Conservation (phyloP, 2,797 vertebrate species). For the Dallia pectoralis region DNA sequence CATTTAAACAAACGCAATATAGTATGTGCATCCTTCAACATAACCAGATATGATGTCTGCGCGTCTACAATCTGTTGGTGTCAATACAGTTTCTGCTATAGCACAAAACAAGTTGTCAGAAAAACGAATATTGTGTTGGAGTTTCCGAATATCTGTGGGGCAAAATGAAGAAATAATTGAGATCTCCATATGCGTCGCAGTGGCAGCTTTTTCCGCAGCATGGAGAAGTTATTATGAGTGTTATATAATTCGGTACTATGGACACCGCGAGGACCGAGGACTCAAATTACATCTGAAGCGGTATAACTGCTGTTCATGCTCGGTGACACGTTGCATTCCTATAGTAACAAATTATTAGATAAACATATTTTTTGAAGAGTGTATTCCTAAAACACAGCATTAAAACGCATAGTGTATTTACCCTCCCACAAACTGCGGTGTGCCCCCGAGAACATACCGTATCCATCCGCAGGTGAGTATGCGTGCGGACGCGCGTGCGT, state of each 20-base stretch:
- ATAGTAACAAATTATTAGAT: background rate
- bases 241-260: slow-evolving; percentile 30
- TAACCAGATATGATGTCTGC: background rate
- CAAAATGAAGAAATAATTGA: background rate
- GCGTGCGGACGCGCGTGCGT: background rate
- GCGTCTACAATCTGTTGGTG: background rate
- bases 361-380: background rate
- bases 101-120: background rate
- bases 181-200: slow-evolving; percentile 48
- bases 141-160: background rate
- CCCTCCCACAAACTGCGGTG: background rate
- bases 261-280: slow-evolving; percentile 34
- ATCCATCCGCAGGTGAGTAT: background rate
- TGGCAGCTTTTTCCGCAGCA: slow-evolving; percentile 59
- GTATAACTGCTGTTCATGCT: background rate
- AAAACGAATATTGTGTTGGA: background rate
- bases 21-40: slow-evolving; percentile 1
- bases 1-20: background rate
- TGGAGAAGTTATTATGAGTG: slow-evolving; percentile 64
- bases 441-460: background rate
- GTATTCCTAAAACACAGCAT: background rate
- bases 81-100: background rate
- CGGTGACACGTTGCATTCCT: background rate
- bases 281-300: slow-evolving; percentile 5
- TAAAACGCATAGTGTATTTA: background rate